These are phyloP conservation scores for Sinohyriopsis cumingii DNA, from an alignment of 2,888 invertebrate genomes.

Conservation along the genomic window DNA sequence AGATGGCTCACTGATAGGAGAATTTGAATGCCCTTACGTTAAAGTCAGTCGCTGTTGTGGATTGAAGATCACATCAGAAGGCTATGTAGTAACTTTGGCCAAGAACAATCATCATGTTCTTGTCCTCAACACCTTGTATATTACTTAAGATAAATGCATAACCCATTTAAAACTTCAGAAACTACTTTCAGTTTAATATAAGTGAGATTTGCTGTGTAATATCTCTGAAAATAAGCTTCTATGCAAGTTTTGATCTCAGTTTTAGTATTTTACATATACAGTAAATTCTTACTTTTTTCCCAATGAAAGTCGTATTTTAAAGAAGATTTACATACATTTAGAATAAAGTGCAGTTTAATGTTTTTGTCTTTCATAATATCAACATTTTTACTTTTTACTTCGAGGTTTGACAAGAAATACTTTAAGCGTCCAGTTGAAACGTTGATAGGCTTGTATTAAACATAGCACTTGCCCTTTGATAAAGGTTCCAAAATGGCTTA, in stretches of 20 bases:
- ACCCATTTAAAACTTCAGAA: too few relatives aligned
- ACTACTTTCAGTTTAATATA: too few relatives aligned
- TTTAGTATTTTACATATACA: too few relatives aligned
- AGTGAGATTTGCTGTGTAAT: too few relatives aligned
- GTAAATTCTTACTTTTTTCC: too few relatives aligned
- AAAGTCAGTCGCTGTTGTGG: conserved; percentile 99
- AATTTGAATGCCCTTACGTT: conserved; percentile 97
- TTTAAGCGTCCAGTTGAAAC: background rate
- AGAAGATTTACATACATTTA: too few relatives aligned
- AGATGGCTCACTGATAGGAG: conserved; percentile 80
- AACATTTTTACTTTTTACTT: conserved; percentile 8
- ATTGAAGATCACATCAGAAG: conserved; percentile 96
- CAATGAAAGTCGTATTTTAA: too few relatives aligned
- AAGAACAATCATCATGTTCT: conserved; percentile 99
- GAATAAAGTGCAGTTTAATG: background rate
- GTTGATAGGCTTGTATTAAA: too few relatives aligned
- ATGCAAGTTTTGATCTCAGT: too few relatives aligned
- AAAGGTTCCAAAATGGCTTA: too few relatives aligned
- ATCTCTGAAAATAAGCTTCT: too few relatives aligned
- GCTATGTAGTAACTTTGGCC: conserved; percentile 90
- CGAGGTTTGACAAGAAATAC: conserved; percentile 7
- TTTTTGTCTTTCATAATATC: conserved; percentile 13
- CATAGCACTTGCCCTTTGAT: too few relatives aligned
- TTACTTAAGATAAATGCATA: conserved; percentile 42
- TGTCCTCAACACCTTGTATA: conserved; percentile 79